phyloP scores from a whole-genome alignment of 2,888 invertebrate genomes.

The Hymenopus coronatus region DNA sequence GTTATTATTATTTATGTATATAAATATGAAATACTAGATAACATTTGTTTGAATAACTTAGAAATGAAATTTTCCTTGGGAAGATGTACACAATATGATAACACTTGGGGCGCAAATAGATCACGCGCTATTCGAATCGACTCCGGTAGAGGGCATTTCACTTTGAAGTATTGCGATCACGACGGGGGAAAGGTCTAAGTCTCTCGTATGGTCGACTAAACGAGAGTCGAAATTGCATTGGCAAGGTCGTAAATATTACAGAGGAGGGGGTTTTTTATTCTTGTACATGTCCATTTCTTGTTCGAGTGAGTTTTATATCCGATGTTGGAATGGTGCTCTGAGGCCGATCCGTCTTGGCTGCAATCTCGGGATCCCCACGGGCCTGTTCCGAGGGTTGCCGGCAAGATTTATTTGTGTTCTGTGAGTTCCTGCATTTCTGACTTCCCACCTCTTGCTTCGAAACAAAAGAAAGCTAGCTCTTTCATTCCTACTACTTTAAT shows the following conservation, averaged over 20 bases:
- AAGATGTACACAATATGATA: no score
- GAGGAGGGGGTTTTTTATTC: neutral
- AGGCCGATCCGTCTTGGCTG: neutral
- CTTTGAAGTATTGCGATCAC: neutral
- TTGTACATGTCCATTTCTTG: neutral
- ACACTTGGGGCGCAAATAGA: no score
- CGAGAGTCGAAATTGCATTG: neutral
- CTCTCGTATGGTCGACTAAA: neutral
- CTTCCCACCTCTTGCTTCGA: neutral
- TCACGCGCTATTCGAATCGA: neutral
- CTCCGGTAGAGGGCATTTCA: neutral
- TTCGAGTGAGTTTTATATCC: neutral
- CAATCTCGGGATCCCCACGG: neutral
- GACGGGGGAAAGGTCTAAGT: neutral
- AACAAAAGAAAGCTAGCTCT: neutral
- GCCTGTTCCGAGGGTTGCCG: neutral
- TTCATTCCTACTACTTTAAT: neutral
- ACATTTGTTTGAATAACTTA: no score
- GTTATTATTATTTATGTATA: no score
- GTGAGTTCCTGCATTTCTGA: neutral
- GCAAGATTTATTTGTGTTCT: neutral
- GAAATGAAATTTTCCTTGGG: no score
- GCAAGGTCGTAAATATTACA: neutral
- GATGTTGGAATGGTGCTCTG: neutral
- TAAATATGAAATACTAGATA: no score